Evolutionary conservation across 2,888 invertebrate genomes (phyloP).

Genomic region (Osmoderma eremita): DNA sequence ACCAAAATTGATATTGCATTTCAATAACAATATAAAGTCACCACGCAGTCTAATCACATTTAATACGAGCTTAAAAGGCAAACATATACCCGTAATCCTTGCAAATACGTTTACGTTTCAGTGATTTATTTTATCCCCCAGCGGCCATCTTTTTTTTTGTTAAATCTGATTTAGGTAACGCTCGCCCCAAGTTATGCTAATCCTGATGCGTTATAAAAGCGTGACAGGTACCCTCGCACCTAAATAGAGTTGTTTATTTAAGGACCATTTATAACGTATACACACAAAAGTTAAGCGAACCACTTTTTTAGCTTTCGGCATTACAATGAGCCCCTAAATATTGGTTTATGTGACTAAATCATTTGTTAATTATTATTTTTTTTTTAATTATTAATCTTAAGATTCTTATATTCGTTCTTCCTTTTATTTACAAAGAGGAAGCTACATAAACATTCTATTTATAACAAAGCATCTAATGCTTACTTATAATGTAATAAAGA

Average conservation of each 20-base stretch:
- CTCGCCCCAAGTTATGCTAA: constrained; percentile 43
- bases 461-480: too few species aligned
- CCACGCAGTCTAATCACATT: constrained; percentile 42
- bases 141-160: constrained; percentile 17
- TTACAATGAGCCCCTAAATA: constrained; percentile 26
- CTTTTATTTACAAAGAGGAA: too few species aligned
- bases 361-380: constrained; percentile 44
- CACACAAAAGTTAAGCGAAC: constrained; percentile 16
- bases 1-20: constrained; percentile 37
- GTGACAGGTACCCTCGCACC: constrained; percentile 37
- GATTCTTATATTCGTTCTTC: too few species aligned
- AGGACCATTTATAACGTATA: constrained; percentile 39
- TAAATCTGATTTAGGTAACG: constrained; percentile 45
- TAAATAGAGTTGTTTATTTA: constrained; percentile 46
- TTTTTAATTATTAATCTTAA: constrained; percentile 5
- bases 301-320: constrained; percentile 22
- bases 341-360: constrained; percentile 41
- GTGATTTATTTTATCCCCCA: constrained; percentile 41
- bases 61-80: constrained; percentile 41
- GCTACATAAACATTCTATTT: too few species aligned
- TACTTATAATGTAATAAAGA: too few species aligned
- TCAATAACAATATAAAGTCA: constrained; percentile 37
- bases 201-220: constrained; percentile 40
- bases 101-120: constrained; percentile 43
- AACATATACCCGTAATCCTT: constrained; percentile 44